Evolutionary conservation across 2,113 vertebrate species (phyloP).

Genomic region (Azemiops feae): DNA sequence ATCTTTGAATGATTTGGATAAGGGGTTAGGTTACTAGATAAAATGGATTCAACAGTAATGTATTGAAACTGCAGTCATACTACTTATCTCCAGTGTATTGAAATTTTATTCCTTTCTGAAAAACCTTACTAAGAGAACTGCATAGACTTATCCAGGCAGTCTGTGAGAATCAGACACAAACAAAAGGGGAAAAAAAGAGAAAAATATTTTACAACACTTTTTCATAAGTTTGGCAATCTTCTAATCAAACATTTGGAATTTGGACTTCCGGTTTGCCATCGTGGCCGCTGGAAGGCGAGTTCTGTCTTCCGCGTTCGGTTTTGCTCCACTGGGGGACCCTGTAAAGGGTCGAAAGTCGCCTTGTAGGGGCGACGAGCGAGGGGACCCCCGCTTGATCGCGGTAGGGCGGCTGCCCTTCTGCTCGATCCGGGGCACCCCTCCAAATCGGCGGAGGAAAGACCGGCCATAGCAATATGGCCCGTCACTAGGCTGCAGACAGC

Average conservation of each 20-base stretch:
- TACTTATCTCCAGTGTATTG: conserved; percentile 18
- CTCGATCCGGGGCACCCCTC: too few relatives aligned
- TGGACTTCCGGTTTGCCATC: neutral
- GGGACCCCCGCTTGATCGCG: too few relatives aligned
- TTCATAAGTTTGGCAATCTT: conserved; percentile 1
- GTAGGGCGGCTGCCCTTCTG: too few relatives aligned
- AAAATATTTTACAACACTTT: conserved; percentile 4
- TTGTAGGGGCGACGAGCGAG: too few relatives aligned
- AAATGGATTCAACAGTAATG: neutral
- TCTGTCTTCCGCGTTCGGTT: too few relatives aligned
- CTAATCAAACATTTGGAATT: conserved; percentile 12
- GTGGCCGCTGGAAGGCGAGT: too few relatives aligned
- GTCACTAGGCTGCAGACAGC: too few relatives aligned
- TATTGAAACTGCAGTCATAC: neutral
- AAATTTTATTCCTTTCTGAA: neutral
- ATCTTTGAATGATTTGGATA: neutral
- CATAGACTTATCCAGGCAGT: neutral
- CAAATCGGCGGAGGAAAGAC: too few relatives aligned
- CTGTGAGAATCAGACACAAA: neutral
- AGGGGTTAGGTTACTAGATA: neutral
- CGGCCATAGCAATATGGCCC: too few relatives aligned
- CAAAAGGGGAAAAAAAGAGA: neutral
- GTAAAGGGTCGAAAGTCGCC: too few relatives aligned
- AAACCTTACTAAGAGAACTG: neutral
- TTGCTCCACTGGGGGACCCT: too few relatives aligned